These are phyloP conservation scores for Lates calcarifer DNA, from an alignment of 2,113 vertebrate species.

Conservation along the genomic window DNA sequence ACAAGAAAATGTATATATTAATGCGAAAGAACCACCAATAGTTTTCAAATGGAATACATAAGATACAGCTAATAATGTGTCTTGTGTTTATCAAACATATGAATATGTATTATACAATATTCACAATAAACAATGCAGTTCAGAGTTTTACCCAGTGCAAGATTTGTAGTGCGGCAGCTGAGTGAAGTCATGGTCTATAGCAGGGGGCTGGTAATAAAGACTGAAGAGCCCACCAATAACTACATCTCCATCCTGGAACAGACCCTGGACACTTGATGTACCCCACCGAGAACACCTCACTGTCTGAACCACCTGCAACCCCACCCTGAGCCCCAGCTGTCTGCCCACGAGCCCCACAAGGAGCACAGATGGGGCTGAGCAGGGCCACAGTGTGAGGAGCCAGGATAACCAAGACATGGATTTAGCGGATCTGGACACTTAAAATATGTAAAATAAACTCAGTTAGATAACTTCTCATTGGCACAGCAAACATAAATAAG, in stretches of 20 bases:
- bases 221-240: conserved; percentile 81
- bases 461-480: neutral
- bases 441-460: neutral
- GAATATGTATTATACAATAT: neutral
- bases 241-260: conserved; percentile 82
- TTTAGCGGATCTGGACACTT: conserved; percentile 23
- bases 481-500: neutral
- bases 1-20: neutral
- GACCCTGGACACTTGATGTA: conserved; percentile 35
- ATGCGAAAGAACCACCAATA: neutral
- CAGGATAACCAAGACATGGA: conserved; percentile 57
- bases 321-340: conserved; percentile 51
- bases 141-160: conserved; percentile 76
- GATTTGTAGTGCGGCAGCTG: conserved; percentile 52
- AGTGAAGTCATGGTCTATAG: conserved; percentile 61
- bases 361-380: conserved; percentile 41
- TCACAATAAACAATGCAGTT: neutral
- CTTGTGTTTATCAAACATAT: neutral
- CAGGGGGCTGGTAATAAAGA: conserved; percentile 63
- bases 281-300: conserved; percentile 69
- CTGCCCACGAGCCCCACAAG: conserved; percentile 55
- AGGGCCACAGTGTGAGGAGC: conserved; percentile 47
- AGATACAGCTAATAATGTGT: no score
- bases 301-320: conserved; percentile 34
- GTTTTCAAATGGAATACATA: neutral